A percentile compares a stretch with the other conserved stretches of the same genome.
Conservation (phyloP, 2,888 invertebrate genomes). For the Abscondita cerata region DNA sequence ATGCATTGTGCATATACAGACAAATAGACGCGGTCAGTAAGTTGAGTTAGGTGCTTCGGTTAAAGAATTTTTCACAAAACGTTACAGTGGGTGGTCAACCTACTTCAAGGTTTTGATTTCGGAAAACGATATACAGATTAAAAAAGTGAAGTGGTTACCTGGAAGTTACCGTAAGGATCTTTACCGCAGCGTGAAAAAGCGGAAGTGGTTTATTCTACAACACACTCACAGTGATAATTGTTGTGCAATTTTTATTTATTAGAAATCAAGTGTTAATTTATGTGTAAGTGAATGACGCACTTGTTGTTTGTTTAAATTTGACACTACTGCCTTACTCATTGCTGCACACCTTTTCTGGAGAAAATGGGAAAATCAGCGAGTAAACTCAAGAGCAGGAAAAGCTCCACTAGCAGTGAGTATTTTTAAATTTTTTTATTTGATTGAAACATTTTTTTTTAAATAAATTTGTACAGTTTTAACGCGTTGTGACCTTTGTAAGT, state of each 20-base stretch:
- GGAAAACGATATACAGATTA: slow-evolving; percentile 7
- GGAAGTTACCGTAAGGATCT: slow-evolving; percentile 3
- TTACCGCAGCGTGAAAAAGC: neutral
- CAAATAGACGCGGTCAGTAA: slow-evolving; percentile 17
- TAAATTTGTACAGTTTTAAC: no score
- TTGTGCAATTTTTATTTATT: slow-evolving; percentile 8
- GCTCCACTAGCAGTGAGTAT: slow-evolving; percentile 39
- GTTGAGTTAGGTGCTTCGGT: slow-evolving; percentile 20
- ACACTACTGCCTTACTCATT: neutral
- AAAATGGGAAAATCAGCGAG: slow-evolving; percentile 54
- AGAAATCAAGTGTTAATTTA: slow-evolving; percentile 2
- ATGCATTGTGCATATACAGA: slow-evolving; percentile 21
- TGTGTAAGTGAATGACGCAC: slow-evolving; percentile 1
- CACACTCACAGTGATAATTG: slow-evolving; percentile 6
- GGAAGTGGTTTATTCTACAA: slow-evolving; percentile 1
- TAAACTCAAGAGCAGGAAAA: slow-evolving; percentile 51
- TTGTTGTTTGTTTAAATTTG: neutral
- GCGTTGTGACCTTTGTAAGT: no score
- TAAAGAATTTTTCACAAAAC: slow-evolving; percentile 11
- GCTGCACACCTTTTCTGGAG: neutral
- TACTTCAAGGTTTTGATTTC: slow-evolving; percentile 19
- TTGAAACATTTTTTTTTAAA: no score
- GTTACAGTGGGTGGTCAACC: slow-evolving; percentile 23
- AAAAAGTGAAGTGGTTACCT: slow-evolving; percentile 11
- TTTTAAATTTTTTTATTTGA: neutral